These are phyloP conservation scores for Chionomys nivalis DNA, from an alignment of 2,113 vertebrate genomes.

Conservation along the genomic window DNA sequence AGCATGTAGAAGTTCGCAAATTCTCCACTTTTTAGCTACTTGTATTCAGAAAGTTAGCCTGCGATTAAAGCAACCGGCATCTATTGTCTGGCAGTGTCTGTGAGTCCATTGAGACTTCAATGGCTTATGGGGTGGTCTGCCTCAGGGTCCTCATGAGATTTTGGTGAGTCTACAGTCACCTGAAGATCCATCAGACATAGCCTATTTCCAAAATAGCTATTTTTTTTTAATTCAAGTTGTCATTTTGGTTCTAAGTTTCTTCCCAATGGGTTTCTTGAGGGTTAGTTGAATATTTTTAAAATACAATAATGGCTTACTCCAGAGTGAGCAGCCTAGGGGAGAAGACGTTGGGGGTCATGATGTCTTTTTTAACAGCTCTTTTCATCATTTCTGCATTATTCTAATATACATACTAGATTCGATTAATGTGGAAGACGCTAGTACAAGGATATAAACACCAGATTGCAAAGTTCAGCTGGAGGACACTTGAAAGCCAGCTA, in stretches of 20 bases:
- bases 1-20: background rate
- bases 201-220: background rate
- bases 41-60: background rate
- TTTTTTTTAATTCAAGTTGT: too few species aligned
- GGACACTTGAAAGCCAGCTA: background rate
- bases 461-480: background rate
- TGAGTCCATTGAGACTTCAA: background rate
- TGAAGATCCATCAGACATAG: background rate
- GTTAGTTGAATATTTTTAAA: background rate
- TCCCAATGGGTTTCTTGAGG: background rate
- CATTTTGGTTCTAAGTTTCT: background rate
- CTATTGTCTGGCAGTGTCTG: background rate
- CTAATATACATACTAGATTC: background rate
- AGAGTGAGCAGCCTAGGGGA: background rate
- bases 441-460: background rate
- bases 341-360: background rate
- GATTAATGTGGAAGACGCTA: background rate
- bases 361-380: background rate
- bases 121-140: background rate
- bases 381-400: background rate
- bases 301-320: background rate
- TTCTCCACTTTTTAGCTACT: background rate
- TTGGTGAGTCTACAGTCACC: background rate
- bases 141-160: background rate
- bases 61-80: background rate